phyloP scores from a whole-genome alignment of 2,888 invertebrate species.

The Lasioglossum vierecki region DNA sequence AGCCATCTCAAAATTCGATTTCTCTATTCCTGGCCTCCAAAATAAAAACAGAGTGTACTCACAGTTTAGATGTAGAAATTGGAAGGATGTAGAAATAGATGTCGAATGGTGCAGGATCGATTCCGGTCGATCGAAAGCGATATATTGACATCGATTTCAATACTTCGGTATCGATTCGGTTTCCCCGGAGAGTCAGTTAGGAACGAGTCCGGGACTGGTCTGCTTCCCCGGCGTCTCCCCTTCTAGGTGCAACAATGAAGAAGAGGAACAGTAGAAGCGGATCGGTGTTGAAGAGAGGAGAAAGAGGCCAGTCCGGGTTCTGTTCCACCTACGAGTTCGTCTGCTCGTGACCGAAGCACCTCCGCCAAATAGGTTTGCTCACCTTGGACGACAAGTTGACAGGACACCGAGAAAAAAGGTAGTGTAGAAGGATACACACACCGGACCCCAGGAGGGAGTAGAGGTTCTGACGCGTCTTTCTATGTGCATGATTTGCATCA shows the following conservation, averaged over 20 bases:
- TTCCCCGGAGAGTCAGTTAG: constrained; percentile 23
- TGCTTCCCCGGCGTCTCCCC: constrained; percentile 11
- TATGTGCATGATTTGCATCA: constrained; percentile 74
- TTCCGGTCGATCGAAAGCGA: neutral
- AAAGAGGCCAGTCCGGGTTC: constrained; percentile 62
- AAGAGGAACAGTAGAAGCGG: constrained; percentile 53
- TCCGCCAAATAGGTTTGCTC: constrained; percentile 76
- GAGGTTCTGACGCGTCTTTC: constrained; percentile 60
- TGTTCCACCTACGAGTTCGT: constrained; percentile 66
- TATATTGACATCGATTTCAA: constrained; percentile 15
- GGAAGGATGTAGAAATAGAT: neutral
- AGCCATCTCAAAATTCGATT: no score
- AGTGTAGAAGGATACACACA: constrained; percentile 34
- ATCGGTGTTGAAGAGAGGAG: constrained; percentile 21
- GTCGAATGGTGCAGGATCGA: neutral
- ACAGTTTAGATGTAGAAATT: neutral
- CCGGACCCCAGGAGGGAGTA: constrained; percentile 51
- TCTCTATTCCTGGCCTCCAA: no score
- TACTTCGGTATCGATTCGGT: constrained; percentile 25
- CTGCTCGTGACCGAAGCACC: constrained; percentile 67
- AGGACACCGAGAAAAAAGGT: constrained; percentile 62
- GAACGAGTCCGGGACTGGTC: constrained; percentile 18
- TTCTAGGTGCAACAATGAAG: constrained; percentile 51
- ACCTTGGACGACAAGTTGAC: constrained; percentile 78
- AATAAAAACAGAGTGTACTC: neutral